These are phyloP conservation scores for Sitodiplosis mosellana DNA, from an alignment of 1,140 invertebrate genomes.

Conservation along the genomic window DNA sequence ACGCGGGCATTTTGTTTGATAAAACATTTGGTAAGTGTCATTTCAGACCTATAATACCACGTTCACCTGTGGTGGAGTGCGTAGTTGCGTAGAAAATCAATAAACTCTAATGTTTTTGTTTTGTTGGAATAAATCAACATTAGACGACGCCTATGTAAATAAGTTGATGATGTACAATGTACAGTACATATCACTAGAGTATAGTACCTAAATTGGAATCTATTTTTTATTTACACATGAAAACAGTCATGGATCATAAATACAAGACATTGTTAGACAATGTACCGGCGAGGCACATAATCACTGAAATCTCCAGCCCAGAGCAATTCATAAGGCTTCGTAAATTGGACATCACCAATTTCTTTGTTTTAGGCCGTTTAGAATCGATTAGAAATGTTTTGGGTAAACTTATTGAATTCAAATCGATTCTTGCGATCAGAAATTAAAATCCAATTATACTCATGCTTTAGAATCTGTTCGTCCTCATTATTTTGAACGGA, in stretches of 20 bases:
- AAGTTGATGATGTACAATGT: too few species aligned
- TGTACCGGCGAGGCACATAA: conserved; percentile 69
- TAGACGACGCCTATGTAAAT: neutral
- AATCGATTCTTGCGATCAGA: too few species aligned
- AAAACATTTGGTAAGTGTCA: conserved; percentile 53
- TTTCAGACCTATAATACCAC: neutral
- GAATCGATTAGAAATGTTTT: conserved; percentile 50
- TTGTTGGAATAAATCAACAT: neutral
- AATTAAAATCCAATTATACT: too few species aligned
- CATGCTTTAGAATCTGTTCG: conserved; percentile 16
- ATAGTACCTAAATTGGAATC: too few species aligned
- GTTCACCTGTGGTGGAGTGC: too few species aligned
- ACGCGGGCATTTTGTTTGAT: conserved; percentile 80
- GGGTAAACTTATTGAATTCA: too few species aligned
- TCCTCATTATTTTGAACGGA: conserved; percentile 23
- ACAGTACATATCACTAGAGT: neutral
- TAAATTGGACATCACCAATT: conserved; percentile 72
- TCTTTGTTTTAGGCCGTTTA: conserved; percentile 57
- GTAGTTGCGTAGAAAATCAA: neutral
- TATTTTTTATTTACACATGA: too few species aligned
- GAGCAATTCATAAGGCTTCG: conserved; percentile 48
- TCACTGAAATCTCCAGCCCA: conserved; percentile 40
- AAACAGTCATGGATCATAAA: conserved; percentile 85
- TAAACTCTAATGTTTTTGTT: conserved; percentile 2
- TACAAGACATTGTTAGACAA: conserved; percentile 77